Evolutionary conservation across 1,140 invertebrate species (phyloP).

Genomic region (Oryctes rhinoceros): DNA sequence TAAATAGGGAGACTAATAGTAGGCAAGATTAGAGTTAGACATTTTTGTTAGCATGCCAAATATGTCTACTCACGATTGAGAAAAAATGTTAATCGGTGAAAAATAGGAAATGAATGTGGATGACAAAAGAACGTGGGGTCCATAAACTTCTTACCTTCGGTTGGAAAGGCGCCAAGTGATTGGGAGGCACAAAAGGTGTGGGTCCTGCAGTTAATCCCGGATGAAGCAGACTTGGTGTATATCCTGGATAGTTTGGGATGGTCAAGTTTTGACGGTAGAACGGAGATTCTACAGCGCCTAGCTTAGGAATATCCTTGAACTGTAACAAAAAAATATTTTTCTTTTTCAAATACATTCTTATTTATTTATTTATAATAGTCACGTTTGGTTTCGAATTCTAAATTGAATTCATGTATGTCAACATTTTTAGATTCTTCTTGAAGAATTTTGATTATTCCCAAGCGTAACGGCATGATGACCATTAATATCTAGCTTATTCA

Average conservation of each 20-base stretch:
- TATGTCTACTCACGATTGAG: too few species aligned
- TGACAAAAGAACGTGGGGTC: too few species aligned
- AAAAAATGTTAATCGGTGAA: not conserved
- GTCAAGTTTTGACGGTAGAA: slow-evolving; percentile 79
- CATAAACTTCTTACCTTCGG: slow-evolving; percentile 78
- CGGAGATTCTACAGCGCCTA: slow-evolving; percentile 78
- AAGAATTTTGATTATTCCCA: too few species aligned
- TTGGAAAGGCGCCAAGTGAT: slow-evolving; percentile 81
- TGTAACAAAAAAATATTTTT: slow-evolving; percentile 60
- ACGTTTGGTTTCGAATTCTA: too few species aligned
- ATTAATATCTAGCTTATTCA: too few species aligned
- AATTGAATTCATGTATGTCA: too few species aligned
- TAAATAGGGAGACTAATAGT: too few species aligned
- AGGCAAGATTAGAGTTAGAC: too few species aligned
- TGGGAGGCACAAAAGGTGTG: slow-evolving; percentile 82
- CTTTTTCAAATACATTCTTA: not conserved
- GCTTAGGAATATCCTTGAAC: slow-evolving; percentile 90
- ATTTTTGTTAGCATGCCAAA: too few species aligned
- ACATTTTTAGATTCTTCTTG: too few species aligned
- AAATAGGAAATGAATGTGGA: not conserved
- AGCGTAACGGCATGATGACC: too few species aligned
- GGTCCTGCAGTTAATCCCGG: slow-evolving; percentile 72
- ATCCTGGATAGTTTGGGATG: slow-evolving; percentile 79
- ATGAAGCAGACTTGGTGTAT: slow-evolving; percentile 83
- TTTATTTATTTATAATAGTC: too few species aligned